Conservation (phyloP, 2,113 vertebrate genomes). For the Myotis lucifugus region DNA sequence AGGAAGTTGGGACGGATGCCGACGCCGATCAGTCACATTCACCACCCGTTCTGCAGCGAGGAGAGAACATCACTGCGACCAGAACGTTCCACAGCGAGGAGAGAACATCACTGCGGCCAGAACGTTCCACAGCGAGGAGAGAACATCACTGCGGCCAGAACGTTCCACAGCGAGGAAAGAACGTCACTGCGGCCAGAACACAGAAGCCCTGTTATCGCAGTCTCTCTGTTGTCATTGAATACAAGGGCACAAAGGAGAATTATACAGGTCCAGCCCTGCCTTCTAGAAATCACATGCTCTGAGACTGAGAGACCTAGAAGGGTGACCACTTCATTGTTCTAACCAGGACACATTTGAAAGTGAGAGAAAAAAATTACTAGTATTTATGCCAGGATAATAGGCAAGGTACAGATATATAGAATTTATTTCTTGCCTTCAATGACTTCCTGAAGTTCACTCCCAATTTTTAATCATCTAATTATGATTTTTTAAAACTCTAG, state of each 20-base stretch:
- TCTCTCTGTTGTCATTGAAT: not conserved
- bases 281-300: not conserved
- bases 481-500: not conserved
- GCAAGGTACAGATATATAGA: not conserved
- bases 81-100: not conserved
- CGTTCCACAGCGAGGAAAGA: too few relatives aligned
- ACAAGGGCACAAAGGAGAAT: not conserved
- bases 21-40: not conserved
- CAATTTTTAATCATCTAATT: slow-evolving; percentile 35
- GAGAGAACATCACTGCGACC: not conserved
- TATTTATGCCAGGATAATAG: not conserved
- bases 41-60: not conserved
- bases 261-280: not conserved
- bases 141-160: too few relatives aligned
- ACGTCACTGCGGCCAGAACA: not conserved
- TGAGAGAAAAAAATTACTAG: not conserved
- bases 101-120: too few relatives aligned
- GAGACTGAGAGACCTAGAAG: not conserved
- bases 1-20: not conserved
- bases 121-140: too few relatives aligned
- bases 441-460: not conserved
- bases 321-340: not conserved
- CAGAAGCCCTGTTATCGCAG: not conserved
- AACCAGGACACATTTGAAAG: not conserved
- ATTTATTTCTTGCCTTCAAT: not conserved